Evolutionary conservation across 2,113 vertebrate genomes (phyloP).

Genomic region (Myiopsitta monachus): DNA sequence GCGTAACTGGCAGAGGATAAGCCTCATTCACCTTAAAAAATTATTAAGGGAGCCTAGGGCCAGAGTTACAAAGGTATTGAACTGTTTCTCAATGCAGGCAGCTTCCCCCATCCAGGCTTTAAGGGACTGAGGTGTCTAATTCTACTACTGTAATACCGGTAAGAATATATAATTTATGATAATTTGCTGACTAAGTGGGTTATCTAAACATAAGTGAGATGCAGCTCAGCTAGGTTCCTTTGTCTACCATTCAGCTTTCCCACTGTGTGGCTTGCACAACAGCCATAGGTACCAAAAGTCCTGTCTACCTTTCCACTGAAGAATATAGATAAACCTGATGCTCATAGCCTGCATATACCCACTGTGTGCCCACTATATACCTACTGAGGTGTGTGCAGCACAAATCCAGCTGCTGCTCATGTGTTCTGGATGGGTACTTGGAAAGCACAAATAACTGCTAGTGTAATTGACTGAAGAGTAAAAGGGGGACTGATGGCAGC

Average conservation of each 20-base stretch:
- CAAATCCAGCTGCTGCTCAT: not conserved
- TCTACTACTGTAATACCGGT: not conserved
- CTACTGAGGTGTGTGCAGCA: not conserved
- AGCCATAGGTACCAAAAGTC: not conserved
- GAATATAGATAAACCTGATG: not conserved
- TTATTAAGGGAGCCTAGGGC: not conserved
- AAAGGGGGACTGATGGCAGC: not conserved
- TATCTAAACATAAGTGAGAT: not conserved
- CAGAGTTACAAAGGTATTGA: not conserved
- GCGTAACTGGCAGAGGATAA: not conserved
- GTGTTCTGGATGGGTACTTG: not conserved
- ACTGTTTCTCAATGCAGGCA: not conserved
- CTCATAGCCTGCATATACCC: not conserved
- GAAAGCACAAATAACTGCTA: not conserved
- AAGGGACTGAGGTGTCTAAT: not conserved
- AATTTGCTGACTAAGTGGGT: not conserved
- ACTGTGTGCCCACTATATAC: not conserved
- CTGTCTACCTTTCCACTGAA: not conserved
- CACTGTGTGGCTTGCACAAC: not conserved
- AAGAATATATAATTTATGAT: not conserved
- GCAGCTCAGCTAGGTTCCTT: not conserved
- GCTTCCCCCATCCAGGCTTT: not conserved
- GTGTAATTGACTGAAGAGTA: not conserved
- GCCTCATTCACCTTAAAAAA: not conserved
- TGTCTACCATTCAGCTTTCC: not conserved